A percentile compares a stretch with the other conserved stretches of the same genome.
These are phyloP conservation scores for Rhinichthys klamathensis DNA, from an alignment of 2,113 vertebrate genomes.

Conservation along the genomic window DNA sequence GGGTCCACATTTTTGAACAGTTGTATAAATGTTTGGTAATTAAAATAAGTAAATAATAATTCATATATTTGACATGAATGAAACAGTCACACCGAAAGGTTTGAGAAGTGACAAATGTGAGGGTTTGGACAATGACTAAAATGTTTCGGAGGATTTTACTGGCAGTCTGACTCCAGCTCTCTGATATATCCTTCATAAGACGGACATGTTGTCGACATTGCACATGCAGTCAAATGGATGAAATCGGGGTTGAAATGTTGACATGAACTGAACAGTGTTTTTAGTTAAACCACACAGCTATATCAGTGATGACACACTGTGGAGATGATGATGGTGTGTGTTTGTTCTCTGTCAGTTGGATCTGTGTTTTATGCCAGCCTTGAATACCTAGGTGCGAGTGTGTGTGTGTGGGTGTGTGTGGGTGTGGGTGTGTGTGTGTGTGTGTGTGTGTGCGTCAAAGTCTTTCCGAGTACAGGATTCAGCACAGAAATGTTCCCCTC, in stretches of 20 bases:
- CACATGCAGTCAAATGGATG: not conserved
- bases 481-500: conserved; percentile 64
- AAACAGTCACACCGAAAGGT: not conserved
- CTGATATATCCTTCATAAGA: not conserved
- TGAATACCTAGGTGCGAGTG: not conserved
- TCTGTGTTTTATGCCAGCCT: not conserved
- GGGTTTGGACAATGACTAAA: not conserved
- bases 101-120: not conserved
- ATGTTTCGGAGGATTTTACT: not conserved
- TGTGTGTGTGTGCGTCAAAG: not conserved
- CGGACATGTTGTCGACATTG: not conserved
- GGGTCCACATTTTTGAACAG: too few relatives aligned
- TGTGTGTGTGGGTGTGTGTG: too few relatives aligned
- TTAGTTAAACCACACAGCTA: not conserved
- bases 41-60: not conserved
- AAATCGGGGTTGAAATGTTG: not conserved
- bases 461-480: not conserved
- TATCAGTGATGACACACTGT: not conserved
- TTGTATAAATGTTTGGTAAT: not conserved
- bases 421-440: not conserved
- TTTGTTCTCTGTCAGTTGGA: not conserved
- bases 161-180: not conserved
- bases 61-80: not conserved
- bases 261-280: not conserved
- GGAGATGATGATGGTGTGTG: not conserved